Evolutionary conservation across 2,113 vertebrate species (phyloP), one percentile per base, ranked within the genome.

Genomic region (Varanus salvator): DNA sequence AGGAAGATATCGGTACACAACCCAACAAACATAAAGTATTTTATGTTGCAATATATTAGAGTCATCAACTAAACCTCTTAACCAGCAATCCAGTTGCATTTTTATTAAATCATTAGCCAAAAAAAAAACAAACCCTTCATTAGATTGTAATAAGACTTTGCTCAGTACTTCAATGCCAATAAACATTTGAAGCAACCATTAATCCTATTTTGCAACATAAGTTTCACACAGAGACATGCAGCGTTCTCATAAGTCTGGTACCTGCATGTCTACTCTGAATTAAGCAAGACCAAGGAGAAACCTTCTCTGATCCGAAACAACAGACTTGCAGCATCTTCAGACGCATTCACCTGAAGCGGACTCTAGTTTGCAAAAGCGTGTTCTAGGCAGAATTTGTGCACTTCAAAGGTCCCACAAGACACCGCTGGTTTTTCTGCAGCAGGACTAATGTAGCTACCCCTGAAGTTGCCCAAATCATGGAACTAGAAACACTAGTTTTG

Each of bases 41-140:
- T 91, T 82, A 89, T 80, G 89, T 19, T 91, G 93, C 64, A 84
- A 88, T 44, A 38, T 27, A 38, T 64, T 77, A 76, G 31, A 54
- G 44, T 85, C 72, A 85, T 80, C 31, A 93, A 89, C 86, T 86
- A 92, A 94, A 87, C 66, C 87, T 93, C 93, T 94, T 92, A 92
- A 91, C 94, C 80, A 94, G 44, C 88, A 92, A 92, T 90, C 89
- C 86, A 72, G 75, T 48, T 85, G 54, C 78, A 88, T 92, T 94
- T 94, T 90, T 60, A 89, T 92, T 93, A 90, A 48, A 25, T 15
- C 27, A 82, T 93, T 93, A 34, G 11, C 88, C 87, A 31, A 57
- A 52, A 88, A 82, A 88, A 92, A 92, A 93, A 76, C 34, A 80
- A 83, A 95, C 92, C 88, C 93, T 92, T 93, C 88, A 95, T 93